Base-by-base conservation (phyloP, 2,113 vertebrate species). In the Gasterosteus aculeatus region DNA sequence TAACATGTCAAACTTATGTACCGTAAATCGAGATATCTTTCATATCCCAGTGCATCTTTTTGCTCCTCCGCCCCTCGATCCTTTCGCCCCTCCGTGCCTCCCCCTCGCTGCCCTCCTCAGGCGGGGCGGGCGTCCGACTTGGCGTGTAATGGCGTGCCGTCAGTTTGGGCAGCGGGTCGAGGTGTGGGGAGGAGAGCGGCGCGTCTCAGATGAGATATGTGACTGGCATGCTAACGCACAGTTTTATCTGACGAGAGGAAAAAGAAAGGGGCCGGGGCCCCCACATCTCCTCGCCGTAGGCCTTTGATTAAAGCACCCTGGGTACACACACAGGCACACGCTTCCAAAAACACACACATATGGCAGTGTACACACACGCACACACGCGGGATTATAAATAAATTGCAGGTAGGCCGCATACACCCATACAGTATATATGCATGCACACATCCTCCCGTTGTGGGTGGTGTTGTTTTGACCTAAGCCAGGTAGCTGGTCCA, bases 181-280 rank as follows among this genome's bases (percentile, higher is more conserved):
- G 87, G 80, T 82, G 86, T 66, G 74, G 73, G 81, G 77, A 87
- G 86, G 65, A 75, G 85, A 84, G 86, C 38, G 44, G 75, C 57
- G 87, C 62, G 86, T 92, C 90, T 93, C 90, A 93, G 93, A 95
- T 95, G 91, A 94, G 92, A 93, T 92, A 90, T 95, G 94, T 95
- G 94, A 93, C 91, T 91, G 85, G 94, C 94, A 95, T 95, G 91
- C 92, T 92, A 94, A 95, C 90, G 80, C 78, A 62, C 83, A 90
- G 87, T 93, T 95, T 95, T 94, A 93, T 93, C 89, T 91, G 89
- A 89, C 84, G 85, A 26, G 22, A 26, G 22, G 87, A 85, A 87
- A 83, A 81, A 53, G 78, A 75, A 83, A 81, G 74, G 78, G 83
- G 81, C 73, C 69, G 75, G 81, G 22, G 83, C 80, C 74, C 75